These are phyloP conservation scores for Mugil cephalus DNA, from an alignment of 2,113 vertebrate genomes.

Conservation along the genomic window DNA sequence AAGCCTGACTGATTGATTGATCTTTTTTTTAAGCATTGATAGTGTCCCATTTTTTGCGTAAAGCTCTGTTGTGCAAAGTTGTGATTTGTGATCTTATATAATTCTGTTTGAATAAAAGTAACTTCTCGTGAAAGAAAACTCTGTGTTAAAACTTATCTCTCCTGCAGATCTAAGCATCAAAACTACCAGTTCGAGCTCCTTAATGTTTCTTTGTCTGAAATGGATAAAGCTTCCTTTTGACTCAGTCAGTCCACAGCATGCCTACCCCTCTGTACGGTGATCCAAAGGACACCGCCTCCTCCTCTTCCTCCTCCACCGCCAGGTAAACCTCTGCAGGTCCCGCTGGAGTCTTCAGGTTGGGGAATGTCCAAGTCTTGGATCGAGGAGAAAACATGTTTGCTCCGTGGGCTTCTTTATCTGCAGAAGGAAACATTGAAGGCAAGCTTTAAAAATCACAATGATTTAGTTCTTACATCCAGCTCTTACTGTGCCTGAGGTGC, in stretches of 20 bases:
- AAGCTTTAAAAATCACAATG: too few relatives aligned
- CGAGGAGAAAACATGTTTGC: constrained; percentile 71
- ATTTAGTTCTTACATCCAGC: background rate
- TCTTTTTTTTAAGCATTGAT: too few relatives aligned
- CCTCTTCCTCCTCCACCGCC: constrained; percentile 82
- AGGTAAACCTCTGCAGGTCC: constrained; percentile 86
- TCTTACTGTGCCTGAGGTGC: background rate
- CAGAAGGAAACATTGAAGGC: background rate
- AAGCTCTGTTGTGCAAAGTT: too few relatives aligned
- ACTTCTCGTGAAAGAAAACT: too few relatives aligned
- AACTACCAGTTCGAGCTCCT: too few relatives aligned
- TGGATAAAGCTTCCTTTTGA: background rate
- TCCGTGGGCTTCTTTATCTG: constrained; percentile 75
- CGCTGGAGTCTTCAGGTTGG: constrained; percentile 85
- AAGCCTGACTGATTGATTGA: too few relatives aligned
- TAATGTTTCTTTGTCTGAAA: background rate
- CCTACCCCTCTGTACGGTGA: constrained; percentile 78
- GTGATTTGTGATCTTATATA: too few relatives aligned
- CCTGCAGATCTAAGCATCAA: too few relatives aligned
- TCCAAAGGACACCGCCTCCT: constrained; percentile 83
- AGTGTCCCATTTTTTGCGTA: too few relatives aligned
- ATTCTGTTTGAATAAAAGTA: too few relatives aligned
- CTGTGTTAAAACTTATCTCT: too few relatives aligned
- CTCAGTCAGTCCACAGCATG: background rate
- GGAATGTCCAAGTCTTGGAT: constrained; percentile 93